A percentile compares a stretch with the other conserved stretches of the same genome.
phyloP scores from a whole-genome alignment of 2,888 invertebrate species.

The Microplitis manilae region DNA sequence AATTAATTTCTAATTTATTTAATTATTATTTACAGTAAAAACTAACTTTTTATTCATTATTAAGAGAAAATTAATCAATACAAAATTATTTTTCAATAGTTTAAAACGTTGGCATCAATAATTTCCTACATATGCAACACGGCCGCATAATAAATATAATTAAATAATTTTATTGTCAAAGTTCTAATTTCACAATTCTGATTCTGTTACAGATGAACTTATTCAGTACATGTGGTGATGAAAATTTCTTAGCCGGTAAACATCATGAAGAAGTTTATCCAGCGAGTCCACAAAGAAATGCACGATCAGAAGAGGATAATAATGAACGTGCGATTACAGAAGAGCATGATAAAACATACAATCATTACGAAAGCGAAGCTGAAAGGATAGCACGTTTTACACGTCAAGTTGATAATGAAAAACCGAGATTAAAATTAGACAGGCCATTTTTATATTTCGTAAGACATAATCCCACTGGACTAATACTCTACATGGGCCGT shows the following conservation, averaged over 20 bases:
- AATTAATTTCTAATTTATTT: too few species aligned
- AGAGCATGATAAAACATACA: constrained; percentile 52
- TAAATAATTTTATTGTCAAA: too few species aligned
- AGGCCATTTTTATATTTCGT: constrained; percentile 91
- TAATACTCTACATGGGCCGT: constrained; percentile 90
- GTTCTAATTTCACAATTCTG: background rate
- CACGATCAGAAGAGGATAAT: constrained; percentile 49
- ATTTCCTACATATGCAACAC: too few species aligned
- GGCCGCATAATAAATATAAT: too few species aligned
- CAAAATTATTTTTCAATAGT: too few species aligned
- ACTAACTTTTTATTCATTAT: too few species aligned
- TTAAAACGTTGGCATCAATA: too few species aligned
- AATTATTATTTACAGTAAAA: too few species aligned
- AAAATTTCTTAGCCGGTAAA: constrained; percentile 80
- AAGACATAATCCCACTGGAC: constrained; percentile 91
- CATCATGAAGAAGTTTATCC: constrained; percentile 89
- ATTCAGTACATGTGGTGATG: constrained; percentile 86
- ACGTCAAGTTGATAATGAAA: constrained; percentile 59
- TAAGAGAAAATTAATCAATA: too few species aligned
- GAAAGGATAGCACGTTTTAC: constrained; percentile 45
- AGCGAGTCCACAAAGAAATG: constrained; percentile 74
- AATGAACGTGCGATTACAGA: constrained; percentile 32
- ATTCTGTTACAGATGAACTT: constrained; percentile 75
- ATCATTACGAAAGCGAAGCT: background rate
- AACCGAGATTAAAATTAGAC: constrained; percentile 85